Percentiles rank a stretch among this genome's conserved stretches.
These are phyloP conservation scores for Acromyrmex heyeri DNA, from an alignment of 1,140 invertebrate genomes.

Conservation along the genomic window DNA sequence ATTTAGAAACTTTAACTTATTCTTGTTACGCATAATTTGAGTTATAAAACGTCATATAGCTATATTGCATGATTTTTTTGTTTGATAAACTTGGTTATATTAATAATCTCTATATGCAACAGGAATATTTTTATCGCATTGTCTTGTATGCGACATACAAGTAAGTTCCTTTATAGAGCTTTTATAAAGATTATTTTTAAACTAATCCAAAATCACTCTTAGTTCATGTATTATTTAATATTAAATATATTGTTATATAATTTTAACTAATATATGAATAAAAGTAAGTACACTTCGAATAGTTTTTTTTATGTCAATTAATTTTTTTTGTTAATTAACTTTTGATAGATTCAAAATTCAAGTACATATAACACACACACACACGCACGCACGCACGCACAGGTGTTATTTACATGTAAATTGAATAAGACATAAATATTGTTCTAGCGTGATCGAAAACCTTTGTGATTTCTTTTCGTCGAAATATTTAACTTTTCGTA, in stretches of 20 bases:
- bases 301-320: background rate
- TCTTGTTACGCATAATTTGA: background rate
- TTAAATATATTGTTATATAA: background rate
- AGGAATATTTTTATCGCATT: background rate
- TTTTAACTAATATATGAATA: slow-evolving; percentile 18
- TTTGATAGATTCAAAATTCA: background rate
- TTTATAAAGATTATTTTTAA: background rate
- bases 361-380: background rate
- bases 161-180: background rate
- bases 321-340: background rate
- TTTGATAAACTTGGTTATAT: background rate
- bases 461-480: no score
- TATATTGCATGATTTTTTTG: background rate
- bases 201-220: background rate
- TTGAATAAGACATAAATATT: background rate
- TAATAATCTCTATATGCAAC: background rate
- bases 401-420: background rate
- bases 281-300: background rate
- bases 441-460: background rate
- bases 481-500: no score
- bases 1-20: slow-evolving; percentile 2
- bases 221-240: slow-evolving; percentile 5
- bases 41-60: background rate
- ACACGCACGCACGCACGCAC: no score
- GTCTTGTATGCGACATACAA: background rate